Evolutionary conservation across 1,140 invertebrate genomes (phyloP).

Genomic region (Penaeus japonicus): DNA sequence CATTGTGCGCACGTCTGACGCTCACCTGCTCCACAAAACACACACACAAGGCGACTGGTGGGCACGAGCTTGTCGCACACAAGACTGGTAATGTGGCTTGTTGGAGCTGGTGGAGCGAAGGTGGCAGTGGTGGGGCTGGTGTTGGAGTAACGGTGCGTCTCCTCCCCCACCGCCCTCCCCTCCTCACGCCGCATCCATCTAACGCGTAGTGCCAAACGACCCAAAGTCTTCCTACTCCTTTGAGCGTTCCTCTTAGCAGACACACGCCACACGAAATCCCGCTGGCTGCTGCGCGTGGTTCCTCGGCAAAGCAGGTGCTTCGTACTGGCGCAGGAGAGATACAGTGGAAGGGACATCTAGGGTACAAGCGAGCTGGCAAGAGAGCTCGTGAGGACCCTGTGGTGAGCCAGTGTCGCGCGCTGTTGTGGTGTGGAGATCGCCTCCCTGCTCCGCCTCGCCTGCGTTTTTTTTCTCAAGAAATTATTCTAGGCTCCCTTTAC

Average conservation of each 20-base stretch:
- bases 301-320: too few relatives aligned
- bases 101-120: background rate
- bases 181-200: background rate
- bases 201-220: background rate
- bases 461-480: too few relatives aligned
- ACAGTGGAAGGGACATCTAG: too few relatives aligned
- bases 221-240: background rate
- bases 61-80: constrained; percentile 15
- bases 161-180: background rate
- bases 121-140: constrained; percentile 36
- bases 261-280: too few relatives aligned
- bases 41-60: constrained; percentile 15
- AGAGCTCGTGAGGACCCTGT: too few relatives aligned
- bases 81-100: constrained; percentile 18
- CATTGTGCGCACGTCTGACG: background rate
- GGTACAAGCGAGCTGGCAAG: too few relatives aligned
- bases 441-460: too few relatives aligned
- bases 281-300: too few relatives aligned
- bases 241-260: background rate
- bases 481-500: too few relatives aligned
- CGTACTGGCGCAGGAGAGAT: too few relatives aligned
- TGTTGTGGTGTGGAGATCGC: too few relatives aligned
- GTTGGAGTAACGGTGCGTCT: constrained; percentile 10
- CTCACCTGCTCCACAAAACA: background rate
- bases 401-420: too few relatives aligned